These are phyloP conservation scores for Ascidia mentula DNA, from an alignment of 23 tunicate species.

Conservation along the genomic window DNA sequence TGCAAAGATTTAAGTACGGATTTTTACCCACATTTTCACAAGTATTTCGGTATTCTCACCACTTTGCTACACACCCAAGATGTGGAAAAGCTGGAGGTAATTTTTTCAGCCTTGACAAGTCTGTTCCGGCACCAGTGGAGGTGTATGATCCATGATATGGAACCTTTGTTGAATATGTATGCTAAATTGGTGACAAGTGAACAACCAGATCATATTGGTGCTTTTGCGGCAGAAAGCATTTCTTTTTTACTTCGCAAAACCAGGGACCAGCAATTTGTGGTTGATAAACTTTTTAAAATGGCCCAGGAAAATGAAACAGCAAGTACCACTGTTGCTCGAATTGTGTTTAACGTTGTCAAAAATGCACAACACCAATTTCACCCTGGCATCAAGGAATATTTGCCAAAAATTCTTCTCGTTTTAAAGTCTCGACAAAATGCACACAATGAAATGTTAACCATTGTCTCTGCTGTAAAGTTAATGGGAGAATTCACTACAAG, in stretches of 20 bases:
- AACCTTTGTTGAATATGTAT: slow-evolving; percentile 56
- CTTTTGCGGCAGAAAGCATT: slow-evolving; percentile 90
- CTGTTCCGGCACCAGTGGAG: slow-evolving; percentile 68
- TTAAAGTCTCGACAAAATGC: neutral
- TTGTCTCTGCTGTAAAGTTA: slow-evolving; percentile 22
- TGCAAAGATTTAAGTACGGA: slow-evolving; percentile 77
- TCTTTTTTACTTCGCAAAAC: slow-evolving; percentile 77
- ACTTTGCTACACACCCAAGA: slow-evolving; percentile 63
- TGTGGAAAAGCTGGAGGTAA: slow-evolving; percentile 65
- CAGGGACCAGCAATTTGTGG: slow-evolving; percentile 18
- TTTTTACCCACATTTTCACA: slow-evolving; percentile 67
- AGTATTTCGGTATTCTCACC: slow-evolving; percentile 54
- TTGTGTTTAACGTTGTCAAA: slow-evolving; percentile 56
- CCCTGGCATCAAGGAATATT: slow-evolving; percentile 19
- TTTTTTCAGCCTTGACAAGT: slow-evolving; percentile 59
- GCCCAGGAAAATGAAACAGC: slow-evolving; percentile 9
- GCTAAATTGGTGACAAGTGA: slow-evolving; percentile 25
- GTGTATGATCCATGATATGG: slow-evolving; percentile 77
- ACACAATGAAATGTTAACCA: slow-evolving; percentile 1
- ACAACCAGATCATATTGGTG: slow-evolving; percentile 61
- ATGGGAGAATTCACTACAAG: slow-evolving; percentile 56
- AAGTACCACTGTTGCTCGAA: slow-evolving; percentile 34
- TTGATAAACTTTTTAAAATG: slow-evolving; percentile 46
- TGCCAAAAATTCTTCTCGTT: slow-evolving; percentile 41
- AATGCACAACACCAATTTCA: slow-evolving; percentile 53